These are phyloP conservation scores for Chitala chitala DNA, from an alignment of 2,113 vertebrate genomes.

Conservation along the genomic window DNA sequence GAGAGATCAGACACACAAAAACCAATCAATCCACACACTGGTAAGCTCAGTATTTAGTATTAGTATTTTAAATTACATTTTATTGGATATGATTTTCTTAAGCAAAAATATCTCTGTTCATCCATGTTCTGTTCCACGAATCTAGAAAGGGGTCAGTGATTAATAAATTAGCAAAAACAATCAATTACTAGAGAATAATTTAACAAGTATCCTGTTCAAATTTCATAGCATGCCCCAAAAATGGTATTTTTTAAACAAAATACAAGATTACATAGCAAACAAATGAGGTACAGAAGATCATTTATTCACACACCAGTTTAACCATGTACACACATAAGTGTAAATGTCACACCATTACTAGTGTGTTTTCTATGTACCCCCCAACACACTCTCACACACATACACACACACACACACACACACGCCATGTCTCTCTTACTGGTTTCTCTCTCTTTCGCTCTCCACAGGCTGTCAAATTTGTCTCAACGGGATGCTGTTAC, in stretches of 20 bases:
- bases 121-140: constrained; percentile 23
- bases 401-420: no score
- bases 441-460: constrained; percentile 18
- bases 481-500: constrained; percentile 61
- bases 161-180: constrained; percentile 9
- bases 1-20: no score
- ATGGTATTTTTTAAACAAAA: not conserved
- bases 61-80: no score
- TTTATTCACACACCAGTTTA: no score
- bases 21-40: no score
- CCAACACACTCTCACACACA: no score
- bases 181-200: not conserved
- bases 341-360: no score
- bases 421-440: not conserved
- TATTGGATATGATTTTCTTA: no score
- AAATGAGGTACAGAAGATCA: no score
- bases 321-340: no score
- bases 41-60: no score
- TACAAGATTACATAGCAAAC: not conserved
- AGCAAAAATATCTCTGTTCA: not conserved
- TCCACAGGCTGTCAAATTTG: constrained; percentile 43
- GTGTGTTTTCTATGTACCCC: not conserved
- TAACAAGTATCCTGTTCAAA: not conserved
- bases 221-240: not conserved
- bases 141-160: not conserved